Conservation (phyloP, 2,113 vertebrate species). For the Panthera tigris region DNA sequence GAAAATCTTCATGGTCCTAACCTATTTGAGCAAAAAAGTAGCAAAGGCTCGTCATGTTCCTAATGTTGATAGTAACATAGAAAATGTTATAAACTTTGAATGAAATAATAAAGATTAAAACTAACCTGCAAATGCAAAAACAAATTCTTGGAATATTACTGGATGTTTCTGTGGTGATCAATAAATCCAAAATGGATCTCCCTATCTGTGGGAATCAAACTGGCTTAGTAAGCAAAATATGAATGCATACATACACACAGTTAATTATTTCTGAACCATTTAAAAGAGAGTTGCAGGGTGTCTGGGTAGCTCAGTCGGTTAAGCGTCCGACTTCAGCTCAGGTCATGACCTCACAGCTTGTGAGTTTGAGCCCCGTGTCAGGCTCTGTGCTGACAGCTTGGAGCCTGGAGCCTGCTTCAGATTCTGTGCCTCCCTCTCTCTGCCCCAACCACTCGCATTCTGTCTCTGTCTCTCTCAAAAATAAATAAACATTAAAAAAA, state of each 20-base stretch:
- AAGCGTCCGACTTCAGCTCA: background rate
- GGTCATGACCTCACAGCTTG: background rate
- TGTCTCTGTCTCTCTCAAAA: background rate
- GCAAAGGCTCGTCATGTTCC: background rate
- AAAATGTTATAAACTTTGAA: background rate
- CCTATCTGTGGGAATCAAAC: background rate
- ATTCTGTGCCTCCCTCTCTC: background rate
- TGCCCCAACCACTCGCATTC: background rate
- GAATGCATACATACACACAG: background rate
- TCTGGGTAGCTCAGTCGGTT: background rate
- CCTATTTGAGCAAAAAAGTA: background rate
- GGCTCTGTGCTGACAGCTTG: no score
- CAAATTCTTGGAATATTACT: background rate
- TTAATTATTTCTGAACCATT: background rate
- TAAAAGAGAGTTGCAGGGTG: background rate
- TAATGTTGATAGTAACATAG: background rate
- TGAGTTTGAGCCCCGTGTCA: background rate
- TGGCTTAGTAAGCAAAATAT: background rate
- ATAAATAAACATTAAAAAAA: background rate
- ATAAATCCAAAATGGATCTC: slow-evolving; percentile 17
- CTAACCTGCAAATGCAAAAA: background rate
- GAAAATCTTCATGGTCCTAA: slow-evolving; percentile 18
- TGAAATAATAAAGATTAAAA: slow-evolving; percentile 47
- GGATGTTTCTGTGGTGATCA: background rate
- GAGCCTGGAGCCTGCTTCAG: background rate